A percentile compares a stretch with the other conserved stretches of the same genome.
Conservation (phyloP, 2,888 invertebrate genomes). For the Mechanitis mazaeus region DNA sequence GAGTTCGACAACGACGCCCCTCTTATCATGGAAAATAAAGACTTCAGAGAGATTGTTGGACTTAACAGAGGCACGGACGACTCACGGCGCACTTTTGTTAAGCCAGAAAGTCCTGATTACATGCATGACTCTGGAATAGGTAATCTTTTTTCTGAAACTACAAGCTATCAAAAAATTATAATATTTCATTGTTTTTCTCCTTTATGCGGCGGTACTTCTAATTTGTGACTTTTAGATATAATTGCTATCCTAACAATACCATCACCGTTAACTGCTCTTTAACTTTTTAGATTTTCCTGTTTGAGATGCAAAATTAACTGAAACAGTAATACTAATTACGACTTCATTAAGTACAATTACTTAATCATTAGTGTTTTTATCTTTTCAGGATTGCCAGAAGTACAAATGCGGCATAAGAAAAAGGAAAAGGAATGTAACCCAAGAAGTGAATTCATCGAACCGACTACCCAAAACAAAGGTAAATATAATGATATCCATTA, state of each 20-base stretch:
- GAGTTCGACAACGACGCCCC: conserved; percentile 78
- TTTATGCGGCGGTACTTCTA: too few species aligned
- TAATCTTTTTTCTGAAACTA: conserved; percentile 32
- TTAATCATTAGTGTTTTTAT: too few species aligned
- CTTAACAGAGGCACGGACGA: conserved; percentile 70
- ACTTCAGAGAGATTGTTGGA: conserved; percentile 66
- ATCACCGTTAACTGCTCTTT: too few species aligned
- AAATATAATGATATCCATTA: conserved; percentile 13
- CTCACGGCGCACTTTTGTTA: conserved; percentile 70
- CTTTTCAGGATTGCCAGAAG: conserved; percentile 61
- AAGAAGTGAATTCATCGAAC: conserved; percentile 77
- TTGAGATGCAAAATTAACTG: too few species aligned
- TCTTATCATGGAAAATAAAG: conserved; percentile 69
- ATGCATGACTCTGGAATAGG: conserved; percentile 76
- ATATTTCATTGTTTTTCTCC: too few species aligned
- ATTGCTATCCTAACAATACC: too few species aligned
- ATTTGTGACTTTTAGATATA: too few species aligned
- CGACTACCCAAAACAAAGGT: conserved; percentile 72
- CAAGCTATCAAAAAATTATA: neutral
- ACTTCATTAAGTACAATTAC: too few species aligned
- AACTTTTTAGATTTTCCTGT: too few species aligned
- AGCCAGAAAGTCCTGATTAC: conserved; percentile 71
- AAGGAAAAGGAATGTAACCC: conserved; percentile 55
- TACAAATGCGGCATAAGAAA: conserved; percentile 70
- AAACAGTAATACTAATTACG: too few species aligned